Conservation (phyloP, 2,797 vertebrate species). For the Eulemur rubriventer region DNA sequence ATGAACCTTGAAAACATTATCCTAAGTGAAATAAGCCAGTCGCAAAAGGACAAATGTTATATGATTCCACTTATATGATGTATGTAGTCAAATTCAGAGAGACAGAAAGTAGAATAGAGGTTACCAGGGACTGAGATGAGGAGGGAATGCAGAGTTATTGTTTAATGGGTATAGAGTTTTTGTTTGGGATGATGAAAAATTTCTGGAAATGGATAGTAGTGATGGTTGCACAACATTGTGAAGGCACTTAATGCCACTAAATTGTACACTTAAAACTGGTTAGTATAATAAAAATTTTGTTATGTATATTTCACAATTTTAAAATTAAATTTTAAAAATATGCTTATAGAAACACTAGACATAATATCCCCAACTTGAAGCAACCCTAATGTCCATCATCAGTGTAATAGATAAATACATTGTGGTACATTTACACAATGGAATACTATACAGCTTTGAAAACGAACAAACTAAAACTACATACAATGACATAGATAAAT, state of each 20-base stretch:
- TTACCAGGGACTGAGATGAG: not conserved
- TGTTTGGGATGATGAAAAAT: not conserved
- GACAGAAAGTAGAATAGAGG: not conserved
- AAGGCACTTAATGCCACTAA: not conserved
- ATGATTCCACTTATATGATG: not conserved
- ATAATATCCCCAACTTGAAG: not conserved
- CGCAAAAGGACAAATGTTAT: not conserved
- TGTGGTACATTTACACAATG: not conserved
- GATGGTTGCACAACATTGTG: not conserved
- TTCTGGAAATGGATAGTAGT: not conserved
- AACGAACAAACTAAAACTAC: not conserved
- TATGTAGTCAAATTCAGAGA: not conserved
- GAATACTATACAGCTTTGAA: not conserved
- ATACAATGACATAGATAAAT: not conserved
- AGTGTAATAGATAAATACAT: not conserved
- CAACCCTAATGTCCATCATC: not conserved
- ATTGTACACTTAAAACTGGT: not conserved
- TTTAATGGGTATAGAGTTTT: not conserved
- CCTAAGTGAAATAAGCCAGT: not conserved
- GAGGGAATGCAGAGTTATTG: not conserved
- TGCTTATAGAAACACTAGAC: not conserved
- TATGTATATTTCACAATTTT: not conserved
- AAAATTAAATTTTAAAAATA: not conserved
- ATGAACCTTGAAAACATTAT: not conserved
- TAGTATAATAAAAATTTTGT: not conserved